Conservation (phyloP, 2,888 invertebrate species). For the Papilio demoleus region DNA sequence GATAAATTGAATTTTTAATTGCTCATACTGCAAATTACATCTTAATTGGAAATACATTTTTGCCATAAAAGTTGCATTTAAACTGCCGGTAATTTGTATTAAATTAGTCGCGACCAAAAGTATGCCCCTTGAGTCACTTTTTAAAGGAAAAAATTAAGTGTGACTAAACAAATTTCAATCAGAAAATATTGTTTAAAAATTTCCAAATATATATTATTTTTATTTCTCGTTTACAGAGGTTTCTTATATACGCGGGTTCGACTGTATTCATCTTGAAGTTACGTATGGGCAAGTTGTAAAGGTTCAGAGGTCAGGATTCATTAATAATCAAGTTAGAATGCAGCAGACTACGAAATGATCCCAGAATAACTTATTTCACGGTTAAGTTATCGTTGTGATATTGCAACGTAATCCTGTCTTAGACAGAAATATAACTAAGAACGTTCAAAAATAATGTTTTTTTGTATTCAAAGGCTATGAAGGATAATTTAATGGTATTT, state of each 20-base stretch:
- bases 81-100: not conserved
- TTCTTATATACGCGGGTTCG: no score
- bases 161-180: not conserved
- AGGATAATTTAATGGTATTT: not conserved
- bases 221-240: no score
- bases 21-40: conserved; percentile 16
- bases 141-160: not conserved
- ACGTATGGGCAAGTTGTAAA: not conserved
- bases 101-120: not conserved
- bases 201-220: no score
- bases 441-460: not conserved
- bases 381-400: not conserved
- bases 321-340: conserved; percentile 14
- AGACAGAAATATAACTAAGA: not conserved
- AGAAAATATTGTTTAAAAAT: no score
- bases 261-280: no score
- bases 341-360: conserved; percentile 19
- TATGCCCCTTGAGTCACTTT: not conserved
- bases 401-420: not conserved
- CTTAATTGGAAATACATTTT: conserved; percentile 16
- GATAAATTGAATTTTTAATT: conserved; percentile 22
- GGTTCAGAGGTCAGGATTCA: conserved; percentile 4
- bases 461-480: not conserved
- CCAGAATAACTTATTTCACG: conserved; percentile 7
- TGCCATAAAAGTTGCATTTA: conserved; percentile 3